Conservation (phyloP, 1,140 invertebrate genomes). For the Protaetia brevitarsis region DNA sequence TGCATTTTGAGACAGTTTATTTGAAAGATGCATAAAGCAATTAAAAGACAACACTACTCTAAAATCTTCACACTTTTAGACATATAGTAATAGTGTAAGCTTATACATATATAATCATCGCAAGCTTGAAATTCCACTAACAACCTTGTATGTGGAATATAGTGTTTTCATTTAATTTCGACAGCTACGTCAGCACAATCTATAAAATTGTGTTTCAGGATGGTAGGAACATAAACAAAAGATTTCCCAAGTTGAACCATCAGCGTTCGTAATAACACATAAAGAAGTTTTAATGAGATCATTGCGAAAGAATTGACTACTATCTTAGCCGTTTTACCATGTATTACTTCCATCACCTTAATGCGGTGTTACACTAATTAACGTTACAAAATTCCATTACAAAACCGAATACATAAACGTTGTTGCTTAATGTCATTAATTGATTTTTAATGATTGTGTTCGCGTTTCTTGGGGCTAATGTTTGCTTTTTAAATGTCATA, state of each 20-base stretch:
- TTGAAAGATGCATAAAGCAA: no score
- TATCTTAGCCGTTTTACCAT: not conserved
- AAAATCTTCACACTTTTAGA: no score
- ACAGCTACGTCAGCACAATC: no score
- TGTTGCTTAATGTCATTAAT: constrained; percentile 7
- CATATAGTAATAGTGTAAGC: no score
- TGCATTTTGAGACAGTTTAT: no score
- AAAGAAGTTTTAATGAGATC: constrained; percentile 11
- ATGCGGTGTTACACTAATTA: constrained; percentile 1
- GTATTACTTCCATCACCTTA: not conserved
- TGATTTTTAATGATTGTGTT: not conserved
- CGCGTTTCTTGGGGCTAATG: not conserved
- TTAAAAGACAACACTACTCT: no score
- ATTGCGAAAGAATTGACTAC: not conserved
- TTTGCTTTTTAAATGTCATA: constrained; percentile 5
- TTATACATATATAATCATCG: no score
- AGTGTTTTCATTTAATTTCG: no score
- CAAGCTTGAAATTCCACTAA: no score
- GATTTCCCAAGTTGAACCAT: not conserved
- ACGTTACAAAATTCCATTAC: constrained; percentile 5
- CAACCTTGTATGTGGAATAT: no score
- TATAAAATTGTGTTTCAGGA: no score
- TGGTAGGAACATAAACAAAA: not conserved
- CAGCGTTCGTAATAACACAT: not conserved
- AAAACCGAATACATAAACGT: constrained; percentile 8